Conservation (phyloP, 1,140 invertebrate genomes). For the Chlorops oryzae region DNA sequence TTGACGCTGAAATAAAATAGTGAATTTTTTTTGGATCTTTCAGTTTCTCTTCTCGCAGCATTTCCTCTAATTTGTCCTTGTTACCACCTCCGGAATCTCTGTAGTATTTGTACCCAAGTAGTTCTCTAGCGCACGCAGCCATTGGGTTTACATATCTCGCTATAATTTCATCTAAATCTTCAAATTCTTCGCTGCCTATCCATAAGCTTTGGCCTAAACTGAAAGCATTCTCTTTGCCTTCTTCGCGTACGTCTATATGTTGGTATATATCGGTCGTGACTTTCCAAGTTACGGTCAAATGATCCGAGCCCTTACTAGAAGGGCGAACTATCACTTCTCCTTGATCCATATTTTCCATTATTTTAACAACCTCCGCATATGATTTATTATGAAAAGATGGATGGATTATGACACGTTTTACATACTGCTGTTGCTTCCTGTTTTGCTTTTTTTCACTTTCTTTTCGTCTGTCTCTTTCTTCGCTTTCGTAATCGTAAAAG, state of each 20-base stretch:
- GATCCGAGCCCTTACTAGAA: slow-evolving; percentile 92
- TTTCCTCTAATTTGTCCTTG: slow-evolving; percentile 80
- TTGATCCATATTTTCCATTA: slow-evolving; percentile 87
- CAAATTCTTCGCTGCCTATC: slow-evolving; percentile 88
- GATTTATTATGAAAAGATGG: slow-evolving; percentile 96
- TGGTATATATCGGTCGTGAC: slow-evolving; percentile 90
- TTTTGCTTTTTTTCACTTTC: slow-evolving; percentile 75
- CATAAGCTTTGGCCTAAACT: slow-evolving; percentile 80
- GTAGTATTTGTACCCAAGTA: slow-evolving; percentile 89
- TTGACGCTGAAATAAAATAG: slow-evolving; percentile 80
- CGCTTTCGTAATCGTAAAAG: slow-evolving; percentile 85
- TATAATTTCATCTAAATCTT: slow-evolving; percentile 99
- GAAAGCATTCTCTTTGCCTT: slow-evolving; percentile 95
- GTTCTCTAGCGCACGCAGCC: slow-evolving; percentile 84
- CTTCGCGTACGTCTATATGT: slow-evolving; percentile 92
- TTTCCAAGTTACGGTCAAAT: slow-evolving; percentile 98
- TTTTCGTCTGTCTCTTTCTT: slow-evolving; percentile 71
- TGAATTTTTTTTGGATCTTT: slow-evolving; percentile 84
- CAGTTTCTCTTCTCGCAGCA: slow-evolving; percentile 77
- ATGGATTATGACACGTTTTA: slow-evolving; percentile 96
- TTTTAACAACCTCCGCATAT: slow-evolving; percentile 84
- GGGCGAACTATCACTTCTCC: slow-evolving; percentile 95
- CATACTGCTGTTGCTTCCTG: slow-evolving; percentile 73
- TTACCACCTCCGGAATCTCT: slow-evolving; percentile 64
- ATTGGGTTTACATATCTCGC: slow-evolving; percentile 93